These are phyloP conservation scores for Istiophorus platypterus DNA, from an alignment of 2,113 vertebrate species.

Conservation along the genomic window DNA sequence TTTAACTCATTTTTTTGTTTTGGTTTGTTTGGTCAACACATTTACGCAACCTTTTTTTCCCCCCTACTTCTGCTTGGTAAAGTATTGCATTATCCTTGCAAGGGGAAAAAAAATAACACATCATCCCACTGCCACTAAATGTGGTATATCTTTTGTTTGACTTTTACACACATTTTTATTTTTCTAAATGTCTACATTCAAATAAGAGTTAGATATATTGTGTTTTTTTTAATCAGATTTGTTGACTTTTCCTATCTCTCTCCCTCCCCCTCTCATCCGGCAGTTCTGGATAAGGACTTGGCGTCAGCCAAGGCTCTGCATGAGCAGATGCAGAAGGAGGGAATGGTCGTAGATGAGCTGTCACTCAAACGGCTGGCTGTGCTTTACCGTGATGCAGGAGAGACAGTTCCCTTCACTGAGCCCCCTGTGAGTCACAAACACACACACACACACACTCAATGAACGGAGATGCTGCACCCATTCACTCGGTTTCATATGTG, in stretches of 20 bases:
- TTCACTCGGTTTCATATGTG: neutral
- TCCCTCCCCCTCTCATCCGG: constrained; percentile 2
- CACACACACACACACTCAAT: constrained; percentile 1
- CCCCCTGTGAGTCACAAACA: constrained; percentile 89
- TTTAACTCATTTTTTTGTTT: neutral
- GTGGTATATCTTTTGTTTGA: neutral
- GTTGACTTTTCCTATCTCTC: neutral
- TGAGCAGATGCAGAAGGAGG: constrained; percentile 83
- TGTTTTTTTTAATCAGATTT: neutral
- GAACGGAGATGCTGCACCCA: neutral
- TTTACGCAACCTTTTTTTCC: neutral
- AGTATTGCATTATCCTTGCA: neutral
- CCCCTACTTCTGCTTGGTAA: neutral
- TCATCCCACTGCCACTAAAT: constrained; percentile 1
- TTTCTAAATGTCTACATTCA: constrained; percentile 14
- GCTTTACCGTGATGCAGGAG: constrained; percentile 87
- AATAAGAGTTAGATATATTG: constrained; percentile 2
- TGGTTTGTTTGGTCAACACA: neutral
- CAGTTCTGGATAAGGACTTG: constrained; percentile 88
- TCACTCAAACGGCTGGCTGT: constrained; percentile 90
- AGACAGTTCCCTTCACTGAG: constrained; percentile 89
- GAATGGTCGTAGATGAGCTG: constrained; percentile 81
- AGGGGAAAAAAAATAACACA: neutral
- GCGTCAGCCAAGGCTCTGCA: constrained; percentile 86
- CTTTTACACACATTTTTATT: neutral